Conservation (phyloP, 2,797 vertebrate genomes). For the Cirrhinus mrigala region DNA sequence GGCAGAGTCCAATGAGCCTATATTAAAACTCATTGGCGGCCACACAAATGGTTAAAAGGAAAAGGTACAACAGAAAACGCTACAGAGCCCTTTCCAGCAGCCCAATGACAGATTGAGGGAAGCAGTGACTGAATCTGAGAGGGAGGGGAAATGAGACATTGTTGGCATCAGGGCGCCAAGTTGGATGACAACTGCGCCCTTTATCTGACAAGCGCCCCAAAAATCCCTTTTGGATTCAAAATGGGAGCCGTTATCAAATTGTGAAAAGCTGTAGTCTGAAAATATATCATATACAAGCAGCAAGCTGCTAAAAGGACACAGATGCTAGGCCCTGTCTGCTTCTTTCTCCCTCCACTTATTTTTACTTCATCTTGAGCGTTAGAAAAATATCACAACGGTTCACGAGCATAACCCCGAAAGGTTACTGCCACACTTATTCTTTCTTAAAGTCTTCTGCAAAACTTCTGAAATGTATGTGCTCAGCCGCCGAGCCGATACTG, state of each 20-base stretch:
- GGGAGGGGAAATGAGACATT: conserved; percentile 70
- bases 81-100: conserved; percentile 45
- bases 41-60: conserved; percentile 9
- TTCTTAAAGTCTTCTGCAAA: conserved; percentile 70
- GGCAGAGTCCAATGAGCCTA: background rate
- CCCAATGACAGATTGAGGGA: conserved; percentile 66
- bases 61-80: background rate
- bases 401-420: conserved; percentile 68
- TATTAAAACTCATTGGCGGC: background rate
- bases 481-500: conserved; percentile 66
- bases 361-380: conserved; percentile 67
- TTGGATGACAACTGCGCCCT: conserved; percentile 73
- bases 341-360: conserved; percentile 64
- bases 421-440: conserved; percentile 72
- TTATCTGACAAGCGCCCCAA: conserved; percentile 75
- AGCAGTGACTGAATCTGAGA: conserved; percentile 63
- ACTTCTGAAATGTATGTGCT: conserved; percentile 70
- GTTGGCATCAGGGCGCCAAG: conserved; percentile 66
- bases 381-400: conserved; percentile 69
- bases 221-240: conserved; percentile 70
- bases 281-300: conserved; percentile 63
- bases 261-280: conserved; percentile 64
- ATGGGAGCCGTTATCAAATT: conserved; percentile 75
- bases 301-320: conserved; percentile 71
- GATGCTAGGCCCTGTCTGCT: conserved; percentile 64